Evolutionary conservation across 2,113 vertebrate species (phyloP).

Genomic region (Orthonyx spaldingii): DNA sequence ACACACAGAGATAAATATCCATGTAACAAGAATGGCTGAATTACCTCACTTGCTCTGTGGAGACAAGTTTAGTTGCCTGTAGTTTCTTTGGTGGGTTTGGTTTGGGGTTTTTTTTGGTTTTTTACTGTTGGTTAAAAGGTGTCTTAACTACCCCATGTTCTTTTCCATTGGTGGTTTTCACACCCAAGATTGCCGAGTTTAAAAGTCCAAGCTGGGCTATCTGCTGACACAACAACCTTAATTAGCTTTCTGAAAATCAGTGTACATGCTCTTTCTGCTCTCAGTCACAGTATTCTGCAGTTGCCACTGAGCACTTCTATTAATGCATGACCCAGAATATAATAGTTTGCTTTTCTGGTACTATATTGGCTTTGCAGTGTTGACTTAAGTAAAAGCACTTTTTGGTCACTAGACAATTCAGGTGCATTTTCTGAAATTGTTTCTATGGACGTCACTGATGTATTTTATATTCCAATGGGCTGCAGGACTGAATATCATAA

Average conservation of each 20-base stretch:
- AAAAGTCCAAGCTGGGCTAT: background rate
- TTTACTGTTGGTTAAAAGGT: background rate
- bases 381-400: slow-evolving; percentile 23
- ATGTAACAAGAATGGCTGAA: background rate
- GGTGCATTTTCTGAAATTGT: background rate
- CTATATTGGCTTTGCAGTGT: background rate
- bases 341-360: slow-evolving; percentile 4
- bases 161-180: background rate
- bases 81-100: background rate
- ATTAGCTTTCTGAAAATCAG: background rate
- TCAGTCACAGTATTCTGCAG: background rate
- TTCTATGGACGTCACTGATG: background rate
- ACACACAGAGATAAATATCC: background rate
- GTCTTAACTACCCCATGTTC: background rate
- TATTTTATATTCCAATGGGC: background rate
- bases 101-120: background rate
- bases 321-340: background rate
- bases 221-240: background rate
- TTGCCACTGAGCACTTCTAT: background rate
- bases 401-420: background rate
- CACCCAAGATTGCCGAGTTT: background rate
- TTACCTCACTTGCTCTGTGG: background rate
- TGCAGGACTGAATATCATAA: background rate
- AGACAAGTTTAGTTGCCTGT: background rate
- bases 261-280: background rate